Conservation (phyloP, 2,797 vertebrate genomes). For the Acipenser ruthenus region DNA sequence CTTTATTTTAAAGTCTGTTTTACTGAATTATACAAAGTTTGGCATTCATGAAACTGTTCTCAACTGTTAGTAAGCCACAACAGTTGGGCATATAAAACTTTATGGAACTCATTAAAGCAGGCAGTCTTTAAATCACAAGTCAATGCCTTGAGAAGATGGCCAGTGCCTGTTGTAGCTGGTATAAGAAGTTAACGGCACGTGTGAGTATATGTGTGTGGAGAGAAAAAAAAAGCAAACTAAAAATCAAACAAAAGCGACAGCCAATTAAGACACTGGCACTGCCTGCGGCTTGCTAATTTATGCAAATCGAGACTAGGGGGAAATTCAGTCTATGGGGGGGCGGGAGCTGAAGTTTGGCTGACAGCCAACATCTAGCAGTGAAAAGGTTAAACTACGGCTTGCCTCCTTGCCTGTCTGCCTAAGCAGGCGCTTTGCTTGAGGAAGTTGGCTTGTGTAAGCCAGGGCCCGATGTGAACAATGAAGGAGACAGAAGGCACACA, state of each 20-base stretch:
- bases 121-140: too few relatives aligned
- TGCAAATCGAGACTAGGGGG: slow-evolving; percentile 47
- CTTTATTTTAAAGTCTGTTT: too few relatives aligned
- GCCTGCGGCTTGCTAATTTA: slow-evolving; percentile 56
- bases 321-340: slow-evolving; percentile 32
- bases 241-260: slow-evolving; percentile 24
- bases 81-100: too few relatives aligned
- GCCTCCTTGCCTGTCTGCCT: slow-evolving; percentile 28
- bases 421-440: slow-evolving; percentile 21
- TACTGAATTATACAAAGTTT: too few relatives aligned
- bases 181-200: too few relatives aligned
- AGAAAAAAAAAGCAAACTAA: too few relatives aligned
- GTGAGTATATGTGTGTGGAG: too few relatives aligned
- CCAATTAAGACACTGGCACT: slow-evolving; percentile 43
- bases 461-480: slow-evolving; percentile 33
- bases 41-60: too few relatives aligned
- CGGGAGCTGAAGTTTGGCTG: slow-evolving; percentile 36
- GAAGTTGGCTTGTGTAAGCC: slow-evolving; percentile 38
- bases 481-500: slow-evolving; percentile 35
- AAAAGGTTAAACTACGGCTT: slow-evolving; percentile 39
- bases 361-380: slow-evolving; percentile 34
- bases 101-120: too few relatives aligned
- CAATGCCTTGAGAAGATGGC: too few relatives aligned
- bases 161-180: too few relatives aligned
- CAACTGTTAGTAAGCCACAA: too few relatives aligned